These are phyloP conservation scores for Nesoenas mayeri DNA, from an alignment of 2,113 vertebrate species.

Conservation along the genomic window DNA sequence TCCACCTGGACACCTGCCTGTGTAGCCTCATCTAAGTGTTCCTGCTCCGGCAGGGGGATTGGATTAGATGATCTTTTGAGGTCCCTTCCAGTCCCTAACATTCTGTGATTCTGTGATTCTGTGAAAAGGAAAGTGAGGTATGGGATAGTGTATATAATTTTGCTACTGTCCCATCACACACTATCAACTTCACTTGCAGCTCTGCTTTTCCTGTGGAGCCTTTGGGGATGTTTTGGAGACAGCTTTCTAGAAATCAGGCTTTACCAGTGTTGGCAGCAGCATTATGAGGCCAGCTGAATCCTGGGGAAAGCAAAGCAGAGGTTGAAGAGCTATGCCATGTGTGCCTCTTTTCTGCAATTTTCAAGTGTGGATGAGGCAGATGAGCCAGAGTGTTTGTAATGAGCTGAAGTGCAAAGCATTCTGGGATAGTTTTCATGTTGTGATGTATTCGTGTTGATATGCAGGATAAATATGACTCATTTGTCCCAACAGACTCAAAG, in stretches of 20 bases:
- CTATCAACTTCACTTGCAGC: background rate
- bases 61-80: too few species aligned
- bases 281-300: background rate
- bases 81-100: too few species aligned
- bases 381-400: background rate
- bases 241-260: background rate
- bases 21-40: too few species aligned
- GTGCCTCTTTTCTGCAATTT: background rate
- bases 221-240: background rate
- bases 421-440: background rate
- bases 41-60: too few species aligned
- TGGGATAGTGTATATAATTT: background rate
- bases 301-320: background rate
- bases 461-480: background rate
- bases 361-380: background rate
- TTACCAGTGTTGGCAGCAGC: background rate
- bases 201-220: background rate
- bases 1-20: too few species aligned
- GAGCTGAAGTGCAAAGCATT: rapidly evolving
- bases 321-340: background rate
- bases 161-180: background rate
- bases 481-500: background rate
- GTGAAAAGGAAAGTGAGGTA: background rate
- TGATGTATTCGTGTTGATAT: background rate
- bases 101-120: too few species aligned